Evolutionary conservation across 2,113 vertebrate species (phyloP), one percentile per base, ranked within the genome.

Genomic region (Otis tarda): DNA sequence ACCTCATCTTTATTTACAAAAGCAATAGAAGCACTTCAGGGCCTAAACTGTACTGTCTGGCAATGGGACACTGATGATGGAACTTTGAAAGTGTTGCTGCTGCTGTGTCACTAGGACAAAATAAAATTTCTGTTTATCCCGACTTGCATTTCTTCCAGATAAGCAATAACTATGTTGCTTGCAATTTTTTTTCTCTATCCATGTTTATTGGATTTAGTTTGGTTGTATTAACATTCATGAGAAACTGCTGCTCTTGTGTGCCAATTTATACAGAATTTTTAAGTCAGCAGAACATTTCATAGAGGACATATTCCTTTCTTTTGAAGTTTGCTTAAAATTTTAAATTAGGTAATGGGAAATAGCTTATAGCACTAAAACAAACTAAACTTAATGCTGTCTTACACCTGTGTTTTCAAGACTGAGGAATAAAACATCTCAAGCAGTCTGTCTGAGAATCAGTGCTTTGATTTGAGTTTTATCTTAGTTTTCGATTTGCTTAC

Each of bases 141-240:
- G 91, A 81, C 14, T 45, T 94, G 30, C 49, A 16, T 94, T 94
- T 86, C 37, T 87, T 75, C 30, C n/a, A 87, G 76, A 83, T 95
- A 92, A 92, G 89, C 65, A 94, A 39, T 87, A 91, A 53, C 55
- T 82, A 22, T 30, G 19, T 79, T 95, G 57, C 86, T 94, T 71
- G 47, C 57, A 47, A 2, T 80, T 85, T 92, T 89, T 76, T 76
- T 60, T 4, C 37, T 64, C 17, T n/a, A 8, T 65, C 73, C 47
- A 18, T 78, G n/a, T 82, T 93, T 92, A 41, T 88, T 91, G 1
- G 69, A 74, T 90, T 97, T 89, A 83, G 53, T 78, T 89, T 90
- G 52, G 25, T 90, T 90, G 21, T 84, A 84, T 94, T 95, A 96
- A 83, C 57, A 81, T 96, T 96, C 69, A 94, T 90, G 83, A 94